phyloP scores from a whole-genome alignment of 2,113 vertebrate genomes.

The Etheostoma cragini region DNA sequence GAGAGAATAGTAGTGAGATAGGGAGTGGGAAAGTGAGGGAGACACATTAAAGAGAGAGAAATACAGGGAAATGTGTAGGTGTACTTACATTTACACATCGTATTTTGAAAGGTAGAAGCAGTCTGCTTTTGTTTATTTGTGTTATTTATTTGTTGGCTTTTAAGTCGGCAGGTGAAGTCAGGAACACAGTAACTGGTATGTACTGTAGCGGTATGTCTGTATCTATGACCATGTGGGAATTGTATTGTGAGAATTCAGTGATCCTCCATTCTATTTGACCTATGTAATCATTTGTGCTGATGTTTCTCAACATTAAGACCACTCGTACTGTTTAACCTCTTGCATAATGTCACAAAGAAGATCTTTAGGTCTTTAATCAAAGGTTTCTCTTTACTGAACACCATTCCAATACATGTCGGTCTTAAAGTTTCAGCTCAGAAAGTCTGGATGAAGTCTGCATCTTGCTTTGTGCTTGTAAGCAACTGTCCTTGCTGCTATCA shows the following conservation, averaged over 20 bases:
- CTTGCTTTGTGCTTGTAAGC: not conserved
- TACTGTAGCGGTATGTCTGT: not conserved
- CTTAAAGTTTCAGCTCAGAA: constrained; percentile 1
- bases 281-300: not conserved
- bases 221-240: not conserved
- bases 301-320: not conserved
- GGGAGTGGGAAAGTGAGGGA: constrained; percentile 3
- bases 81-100: constrained; percentile 20
- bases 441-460: no score
- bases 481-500: not conserved
- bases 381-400: not conserved
- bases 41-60: not conserved
- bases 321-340: not conserved
- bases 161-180: not conserved
- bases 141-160: constrained; percentile 25
- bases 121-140: not conserved
- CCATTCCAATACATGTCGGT: not conserved
- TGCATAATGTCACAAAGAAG: not conserved
- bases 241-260: not conserved
- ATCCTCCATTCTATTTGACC: constrained; percentile 12
- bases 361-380: not conserved
- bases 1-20: not conserved
- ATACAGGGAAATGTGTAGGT: not conserved
- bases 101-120: constrained; percentile 21
- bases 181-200: constrained; percentile 1